Evolutionary conservation across 1,140 invertebrate species (phyloP).

Genomic region (Cotesia glomerata): DNA sequence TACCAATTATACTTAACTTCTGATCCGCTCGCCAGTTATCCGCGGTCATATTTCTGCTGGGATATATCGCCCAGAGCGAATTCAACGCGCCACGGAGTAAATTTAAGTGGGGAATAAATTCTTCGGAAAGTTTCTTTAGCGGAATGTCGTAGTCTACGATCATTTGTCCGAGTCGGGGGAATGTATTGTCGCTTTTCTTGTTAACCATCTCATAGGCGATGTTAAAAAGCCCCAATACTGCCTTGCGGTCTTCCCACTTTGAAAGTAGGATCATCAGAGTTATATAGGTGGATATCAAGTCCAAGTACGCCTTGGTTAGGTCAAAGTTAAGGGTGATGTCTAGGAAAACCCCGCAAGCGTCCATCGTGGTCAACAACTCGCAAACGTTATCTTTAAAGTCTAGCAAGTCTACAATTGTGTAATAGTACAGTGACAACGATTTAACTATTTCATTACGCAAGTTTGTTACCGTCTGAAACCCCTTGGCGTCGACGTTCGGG

Average conservation of each 20-base stretch:
- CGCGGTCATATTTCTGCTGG: constrained; percentile 87
- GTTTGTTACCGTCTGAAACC: constrained; percentile 80
- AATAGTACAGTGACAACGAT: constrained; percentile 95
- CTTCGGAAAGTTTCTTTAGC: constrained; percentile 94
- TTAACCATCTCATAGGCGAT: constrained; percentile 96
- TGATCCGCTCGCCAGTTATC: constrained; percentile 94
- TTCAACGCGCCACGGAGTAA: constrained; percentile 83
- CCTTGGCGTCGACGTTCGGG: constrained; percentile 94
- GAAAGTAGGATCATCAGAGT: constrained; percentile 96
- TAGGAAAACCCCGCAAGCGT: constrained; percentile 92
- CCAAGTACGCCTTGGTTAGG: constrained; percentile 93
- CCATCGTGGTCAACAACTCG: constrained; percentile 96
- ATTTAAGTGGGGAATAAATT: constrained; percentile 95
- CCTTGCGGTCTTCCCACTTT: constrained; percentile 95
- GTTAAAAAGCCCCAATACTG: constrained; percentile 95
- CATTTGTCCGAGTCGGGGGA: constrained; percentile 94
- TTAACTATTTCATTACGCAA: constrained; percentile 95
- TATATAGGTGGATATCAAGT: constrained; percentile 92
- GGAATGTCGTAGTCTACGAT: constrained; percentile 98
- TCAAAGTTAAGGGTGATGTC: constrained; percentile 97
- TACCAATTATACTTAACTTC: constrained; percentile 91
- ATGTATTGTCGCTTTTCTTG: constrained; percentile 88
- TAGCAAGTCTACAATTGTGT: constrained; percentile 97
- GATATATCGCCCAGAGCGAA: constrained; percentile 88
- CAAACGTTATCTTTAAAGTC: constrained; percentile 99